phyloP scores from a whole-genome alignment of 53 echinoderm and acorn worm species.

The Arbacia lixula region DNA sequence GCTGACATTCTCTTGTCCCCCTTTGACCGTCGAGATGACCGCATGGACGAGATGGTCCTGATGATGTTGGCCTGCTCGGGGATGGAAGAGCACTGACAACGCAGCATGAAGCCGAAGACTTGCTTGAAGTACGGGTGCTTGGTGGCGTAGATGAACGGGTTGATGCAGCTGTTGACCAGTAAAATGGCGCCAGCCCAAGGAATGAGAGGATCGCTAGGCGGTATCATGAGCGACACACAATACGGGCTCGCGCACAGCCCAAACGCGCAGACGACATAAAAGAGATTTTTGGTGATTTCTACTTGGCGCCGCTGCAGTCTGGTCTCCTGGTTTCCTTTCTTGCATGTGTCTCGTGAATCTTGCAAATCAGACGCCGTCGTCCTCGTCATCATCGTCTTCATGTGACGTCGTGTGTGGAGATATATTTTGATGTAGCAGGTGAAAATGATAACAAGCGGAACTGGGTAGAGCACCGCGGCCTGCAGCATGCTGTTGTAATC shows the following conservation, averaged over 20 bases:
- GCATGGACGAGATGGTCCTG: constrained; percentile 71
- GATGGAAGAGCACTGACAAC: constrained; percentile 66
- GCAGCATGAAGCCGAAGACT: constrained; percentile 75
- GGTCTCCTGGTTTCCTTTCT: constrained; percentile 33
- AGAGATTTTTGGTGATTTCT: constrained; percentile 86
- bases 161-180: constrained; percentile 82
- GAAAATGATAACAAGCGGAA: constrained; percentile 61
- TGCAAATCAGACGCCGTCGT: constrained; percentile 8
- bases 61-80: constrained; percentile 82
- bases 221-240: constrained; percentile 79
- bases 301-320: constrained; percentile 75
- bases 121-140: constrained; percentile 93
- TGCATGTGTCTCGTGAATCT: neutral
- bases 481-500: constrained; percentile 49
- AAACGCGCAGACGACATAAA: constrained; percentile 91
- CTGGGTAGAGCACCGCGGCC: constrained; percentile 46
- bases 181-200: constrained; percentile 87
- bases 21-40: constrained; percentile 44
- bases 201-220: constrained; percentile 81
- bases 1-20: constrained; percentile 23
- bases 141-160: constrained; percentile 91
- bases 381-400: constrained; percentile 23
- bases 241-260: constrained; percentile 82
- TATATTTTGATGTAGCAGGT: constrained; percentile 64
- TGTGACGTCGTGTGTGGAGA: constrained; percentile 39